These are phyloP conservation scores for Caenorhabditis sp. DNA, from an alignment of 2,888 invertebrate genomes.

Conservation along the genomic window DNA sequence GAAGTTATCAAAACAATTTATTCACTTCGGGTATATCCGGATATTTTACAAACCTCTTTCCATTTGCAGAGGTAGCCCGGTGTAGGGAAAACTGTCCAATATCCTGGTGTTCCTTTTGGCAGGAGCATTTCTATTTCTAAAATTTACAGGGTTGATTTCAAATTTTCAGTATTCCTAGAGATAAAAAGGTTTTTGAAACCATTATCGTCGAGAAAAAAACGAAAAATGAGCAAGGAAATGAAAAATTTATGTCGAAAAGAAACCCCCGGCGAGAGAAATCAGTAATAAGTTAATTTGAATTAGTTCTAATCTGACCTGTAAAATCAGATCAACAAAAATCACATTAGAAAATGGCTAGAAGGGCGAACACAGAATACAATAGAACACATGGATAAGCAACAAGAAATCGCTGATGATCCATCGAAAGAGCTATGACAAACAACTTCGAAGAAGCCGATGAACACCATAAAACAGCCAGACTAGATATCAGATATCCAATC, in stretches of 20 bases:
- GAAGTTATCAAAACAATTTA: slow-evolving; percentile 3
- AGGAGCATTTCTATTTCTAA: no score
- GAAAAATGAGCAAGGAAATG: background rate
- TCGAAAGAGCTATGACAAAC: slow-evolving; percentile 83
- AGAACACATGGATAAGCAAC: slow-evolving; percentile 92
- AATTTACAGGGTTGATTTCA: no score
- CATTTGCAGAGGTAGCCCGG: slow-evolving; percentile 65
- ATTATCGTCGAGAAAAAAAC: no score
- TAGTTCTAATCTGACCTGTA: background rate
- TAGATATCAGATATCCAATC: slow-evolving; percentile 78
- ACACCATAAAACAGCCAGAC: slow-evolving; percentile 84
- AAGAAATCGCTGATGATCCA: slow-evolving; percentile 71
- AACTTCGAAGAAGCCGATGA: slow-evolving; percentile 89
- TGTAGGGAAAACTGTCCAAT: slow-evolving; percentile 53
- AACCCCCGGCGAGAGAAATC: slow-evolving; percentile 5
- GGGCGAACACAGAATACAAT: slow-evolving; percentile 89
- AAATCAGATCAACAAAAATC: background rate
- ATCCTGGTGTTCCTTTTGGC: slow-evolving; percentile 11
- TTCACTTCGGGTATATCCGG: no score
- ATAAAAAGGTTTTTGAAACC: background rate
- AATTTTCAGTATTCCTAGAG: background rate
- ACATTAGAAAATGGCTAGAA: slow-evolving; percentile 77
- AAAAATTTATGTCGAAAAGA: background rate
- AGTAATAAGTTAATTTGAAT: slow-evolving; percentile 2
- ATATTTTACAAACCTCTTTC: slow-evolving; percentile 30